phyloP scores from a whole-genome alignment of 2,888 invertebrate genomes.

The Caenorhabditis parvicauda region DNA sequence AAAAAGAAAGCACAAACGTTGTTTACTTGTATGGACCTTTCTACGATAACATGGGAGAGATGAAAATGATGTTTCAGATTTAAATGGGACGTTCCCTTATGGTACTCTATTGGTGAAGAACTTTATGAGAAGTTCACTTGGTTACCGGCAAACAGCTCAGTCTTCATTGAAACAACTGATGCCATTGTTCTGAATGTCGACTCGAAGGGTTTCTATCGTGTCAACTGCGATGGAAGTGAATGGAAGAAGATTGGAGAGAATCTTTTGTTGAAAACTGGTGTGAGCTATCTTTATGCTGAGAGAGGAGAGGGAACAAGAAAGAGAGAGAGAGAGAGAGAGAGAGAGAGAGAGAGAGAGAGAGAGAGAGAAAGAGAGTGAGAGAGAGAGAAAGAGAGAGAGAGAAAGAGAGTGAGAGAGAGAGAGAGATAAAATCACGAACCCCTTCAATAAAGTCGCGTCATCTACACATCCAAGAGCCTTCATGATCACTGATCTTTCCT shows the following conservation, averaged over 20 bases:
- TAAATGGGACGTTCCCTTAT: constrained; percentile 60
- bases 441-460: constrained; percentile 50
- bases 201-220: constrained; percentile 57
- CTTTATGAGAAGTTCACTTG: constrained; percentile 39
- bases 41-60: not conserved
- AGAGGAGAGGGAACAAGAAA: too few relatives aligned
- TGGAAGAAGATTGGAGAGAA: constrained; percentile 45
- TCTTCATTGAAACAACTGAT: constrained; percentile 12
- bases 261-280: not conserved
- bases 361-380: too few relatives aligned
- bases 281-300: too few relatives aligned
- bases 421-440: constrained; percentile 16
- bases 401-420: too few relatives aligned
- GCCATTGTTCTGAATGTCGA: constrained; percentile 52
- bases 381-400: too few relatives aligned
- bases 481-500: constrained; percentile 47
- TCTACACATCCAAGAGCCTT: constrained; percentile 47
- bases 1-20: too few relatives aligned
- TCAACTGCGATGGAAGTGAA: constrained; percentile 49
- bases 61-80: constrained; percentile 24
- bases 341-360: not conserved
- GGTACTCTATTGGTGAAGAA: constrained; percentile 47
- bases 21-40: too few relatives aligned
- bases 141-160: constrained; percentile 27
- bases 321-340: not conserved